Percentiles rank a stretch among this genome's conserved stretches.
Evolutionary conservation across 2,797 vertebrate genomes (phyloP).

Genomic region (Falco columbarius): DNA sequence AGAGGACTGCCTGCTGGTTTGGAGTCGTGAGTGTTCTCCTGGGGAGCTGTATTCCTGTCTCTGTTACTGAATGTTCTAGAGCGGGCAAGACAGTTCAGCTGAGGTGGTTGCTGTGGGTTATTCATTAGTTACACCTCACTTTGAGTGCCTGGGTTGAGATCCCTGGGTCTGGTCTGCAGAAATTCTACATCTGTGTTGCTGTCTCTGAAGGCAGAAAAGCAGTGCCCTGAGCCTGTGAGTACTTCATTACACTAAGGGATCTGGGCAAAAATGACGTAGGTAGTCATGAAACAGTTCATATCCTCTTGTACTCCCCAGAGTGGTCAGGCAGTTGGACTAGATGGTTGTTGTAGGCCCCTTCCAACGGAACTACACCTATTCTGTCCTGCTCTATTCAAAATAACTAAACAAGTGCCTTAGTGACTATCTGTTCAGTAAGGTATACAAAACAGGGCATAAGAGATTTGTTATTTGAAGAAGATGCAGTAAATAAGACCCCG

Average conservation of each 20-base stretch:
- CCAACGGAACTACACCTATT: background rate
- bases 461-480: background rate
- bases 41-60: background rate
- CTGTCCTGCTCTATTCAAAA: background rate
- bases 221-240: background rate
- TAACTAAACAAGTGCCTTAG: background rate
- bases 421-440: background rate
- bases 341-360: background rate
- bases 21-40: background rate
- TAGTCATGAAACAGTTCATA: background rate
- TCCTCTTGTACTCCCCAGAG: background rate
- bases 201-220: background rate
- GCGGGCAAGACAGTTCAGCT: background rate
- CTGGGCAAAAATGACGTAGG: background rate
- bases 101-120: background rate
- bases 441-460: background rate
- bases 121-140: accelerated
- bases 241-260: background rate
- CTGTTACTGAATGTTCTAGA: background rate
- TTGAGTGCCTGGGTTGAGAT: background rate
- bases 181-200: background rate
- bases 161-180: background rate
- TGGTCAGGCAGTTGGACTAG: background rate
- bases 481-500: background rate
- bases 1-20: background rate